phyloP scores from a whole-genome alignment of 2,113 vertebrate species.

The Cynopterus brachyotis region DNA sequence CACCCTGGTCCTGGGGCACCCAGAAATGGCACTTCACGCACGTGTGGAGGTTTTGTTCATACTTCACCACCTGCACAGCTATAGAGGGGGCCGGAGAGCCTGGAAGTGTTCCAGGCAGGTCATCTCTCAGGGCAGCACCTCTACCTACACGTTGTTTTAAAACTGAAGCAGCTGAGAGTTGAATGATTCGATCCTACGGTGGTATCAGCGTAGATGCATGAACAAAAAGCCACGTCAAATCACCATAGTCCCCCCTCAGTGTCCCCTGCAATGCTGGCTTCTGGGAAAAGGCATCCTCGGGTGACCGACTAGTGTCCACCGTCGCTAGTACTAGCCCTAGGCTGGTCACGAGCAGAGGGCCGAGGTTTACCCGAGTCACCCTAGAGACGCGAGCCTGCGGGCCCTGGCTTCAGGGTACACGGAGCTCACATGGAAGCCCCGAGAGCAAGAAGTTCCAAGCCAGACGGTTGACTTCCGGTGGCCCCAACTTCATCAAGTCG shows the following conservation, averaged over 20 bases:
- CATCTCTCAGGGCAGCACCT: background rate
- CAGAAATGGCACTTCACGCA: background rate
- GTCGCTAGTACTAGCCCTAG: too few relatives aligned
- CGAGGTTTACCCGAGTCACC: too few relatives aligned
- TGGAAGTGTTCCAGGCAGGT: background rate
- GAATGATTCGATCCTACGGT: background rate
- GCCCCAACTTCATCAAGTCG: background rate
- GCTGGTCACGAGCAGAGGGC: too few relatives aligned
- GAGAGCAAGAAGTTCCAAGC: background rate
- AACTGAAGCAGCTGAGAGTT: background rate
- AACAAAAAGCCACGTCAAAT: too few relatives aligned
- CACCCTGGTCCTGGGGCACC: background rate
- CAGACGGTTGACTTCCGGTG: background rate
- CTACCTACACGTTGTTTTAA: background rate
- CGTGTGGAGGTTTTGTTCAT: background rate
- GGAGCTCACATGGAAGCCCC: background rate
- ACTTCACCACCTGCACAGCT: background rate
- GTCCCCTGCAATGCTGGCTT: too few relatives aligned
- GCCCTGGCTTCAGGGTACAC: too few relatives aligned
- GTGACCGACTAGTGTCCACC: too few relatives aligned
- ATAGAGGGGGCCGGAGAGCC: background rate
- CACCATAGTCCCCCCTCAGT: too few relatives aligned
- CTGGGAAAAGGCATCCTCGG: too few relatives aligned
- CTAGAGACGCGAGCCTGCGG: too few relatives aligned
- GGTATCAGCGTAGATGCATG: too few relatives aligned